Evolutionary conservation across 2,797 vertebrate genomes (phyloP).

Genomic region (Pseudopleuronectes americanus): DNA sequence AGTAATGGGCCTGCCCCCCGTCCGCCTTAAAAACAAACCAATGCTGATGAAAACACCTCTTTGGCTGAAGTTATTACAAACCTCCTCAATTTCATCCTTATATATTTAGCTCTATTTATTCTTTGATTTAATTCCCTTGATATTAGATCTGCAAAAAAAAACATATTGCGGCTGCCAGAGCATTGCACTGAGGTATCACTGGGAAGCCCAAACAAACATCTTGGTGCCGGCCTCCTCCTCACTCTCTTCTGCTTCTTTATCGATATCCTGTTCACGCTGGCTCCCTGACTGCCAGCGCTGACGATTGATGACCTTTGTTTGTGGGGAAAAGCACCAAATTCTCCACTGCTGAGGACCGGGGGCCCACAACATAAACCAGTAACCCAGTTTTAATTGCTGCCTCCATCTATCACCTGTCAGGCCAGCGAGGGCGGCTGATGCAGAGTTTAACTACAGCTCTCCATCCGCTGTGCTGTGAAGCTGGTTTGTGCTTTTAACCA

Average conservation of each 20-base stretch:
- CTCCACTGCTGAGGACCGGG: conserved; percentile 69
- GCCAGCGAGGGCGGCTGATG: conserved; percentile 66
- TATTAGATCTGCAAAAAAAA: conserved; percentile 1
- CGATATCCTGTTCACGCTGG: conserved; percentile 66
- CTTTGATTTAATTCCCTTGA: not conserved
- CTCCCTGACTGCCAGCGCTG: conserved; percentile 58
- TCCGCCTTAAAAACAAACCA: too few relatives aligned
- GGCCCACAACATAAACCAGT: conserved; percentile 80
- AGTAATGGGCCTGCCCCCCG: too few relatives aligned
- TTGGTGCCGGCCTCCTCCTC: conserved; percentile 36
- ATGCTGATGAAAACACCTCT: too few relatives aligned
- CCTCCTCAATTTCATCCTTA: not conserved
- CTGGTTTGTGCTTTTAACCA: conserved; percentile 29
- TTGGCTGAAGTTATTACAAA: not conserved
- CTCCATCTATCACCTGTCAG: conserved; percentile 83
- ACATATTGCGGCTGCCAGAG: conserved; percentile 6
- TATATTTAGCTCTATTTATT: not conserved
- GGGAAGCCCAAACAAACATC: conserved; percentile 12
- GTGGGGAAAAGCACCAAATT: conserved; percentile 74
- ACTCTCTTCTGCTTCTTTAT: conserved; percentile 52
- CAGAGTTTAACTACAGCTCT: conserved; percentile 67
- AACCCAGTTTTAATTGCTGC: conserved; percentile 87
- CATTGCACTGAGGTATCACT: not conserved
- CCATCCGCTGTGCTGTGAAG: conserved; percentile 34
- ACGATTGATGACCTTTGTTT: conserved; percentile 84